phyloP scores from a whole-genome alignment of 2,888 invertebrate genomes.

The Zaprionus bogoriensis region DNA sequence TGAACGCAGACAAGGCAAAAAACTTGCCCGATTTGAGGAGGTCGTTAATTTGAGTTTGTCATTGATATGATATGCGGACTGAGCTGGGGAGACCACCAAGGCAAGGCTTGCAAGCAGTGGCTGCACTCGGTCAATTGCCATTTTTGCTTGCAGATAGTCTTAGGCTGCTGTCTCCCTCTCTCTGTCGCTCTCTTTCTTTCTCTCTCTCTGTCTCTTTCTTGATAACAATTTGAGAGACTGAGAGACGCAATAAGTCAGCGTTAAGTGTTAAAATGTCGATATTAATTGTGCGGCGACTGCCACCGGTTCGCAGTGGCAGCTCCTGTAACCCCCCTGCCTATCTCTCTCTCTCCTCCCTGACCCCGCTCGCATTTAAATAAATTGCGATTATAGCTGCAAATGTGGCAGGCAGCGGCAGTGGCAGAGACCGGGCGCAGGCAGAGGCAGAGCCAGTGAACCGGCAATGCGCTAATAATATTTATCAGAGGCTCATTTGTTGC shows the following conservation, averaged over 20 bases:
- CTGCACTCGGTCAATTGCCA: too few species aligned
- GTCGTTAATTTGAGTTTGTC: constrained; percentile 6
- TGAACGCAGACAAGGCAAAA: constrained; percentile 26
- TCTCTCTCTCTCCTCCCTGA: background rate
- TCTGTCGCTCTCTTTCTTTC: background rate
- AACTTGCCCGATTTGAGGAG: constrained; percentile 24
- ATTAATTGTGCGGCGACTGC: constrained; percentile 75
- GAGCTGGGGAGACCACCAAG: constrained; percentile 18
- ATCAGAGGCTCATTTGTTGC: constrained; percentile 76
- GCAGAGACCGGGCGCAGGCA: background rate
- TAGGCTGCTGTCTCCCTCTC: constrained; percentile 13
- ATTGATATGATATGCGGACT: constrained; percentile 42
- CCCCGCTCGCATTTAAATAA: constrained; percentile 67
- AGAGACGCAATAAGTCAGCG: constrained; percentile 78
- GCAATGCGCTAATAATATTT: constrained; percentile 73
- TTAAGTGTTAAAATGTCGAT: constrained; percentile 81
- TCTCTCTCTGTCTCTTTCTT: constrained; percentile 51
- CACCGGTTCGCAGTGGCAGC: constrained; percentile 32
- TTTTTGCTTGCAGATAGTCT: too few species aligned
- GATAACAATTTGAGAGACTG: constrained; percentile 72
- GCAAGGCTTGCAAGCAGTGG: background rate
- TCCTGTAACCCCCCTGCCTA: constrained; percentile 13
- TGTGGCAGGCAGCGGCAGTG: constrained; percentile 58
- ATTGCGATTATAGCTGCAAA: constrained; percentile 74
- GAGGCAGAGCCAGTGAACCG: constrained; percentile 51